Evolutionary conservation across 2,797 vertebrate genomes (phyloP).

Genomic region (Trematomus bernacchii): DNA sequence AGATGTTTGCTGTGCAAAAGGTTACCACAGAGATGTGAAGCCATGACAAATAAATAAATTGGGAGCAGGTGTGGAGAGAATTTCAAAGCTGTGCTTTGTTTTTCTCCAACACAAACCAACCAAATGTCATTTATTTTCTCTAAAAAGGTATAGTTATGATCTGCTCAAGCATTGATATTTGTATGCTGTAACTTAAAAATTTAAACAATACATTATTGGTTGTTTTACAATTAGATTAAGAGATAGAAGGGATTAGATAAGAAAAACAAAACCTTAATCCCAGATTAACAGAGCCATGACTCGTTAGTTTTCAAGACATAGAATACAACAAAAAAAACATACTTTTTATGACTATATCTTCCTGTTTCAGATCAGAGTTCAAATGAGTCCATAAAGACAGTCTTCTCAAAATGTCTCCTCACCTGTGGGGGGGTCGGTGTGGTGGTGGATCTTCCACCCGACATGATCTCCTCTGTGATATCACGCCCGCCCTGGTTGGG

Average conservation of each 20-base stretch:
- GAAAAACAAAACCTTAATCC: not conserved
- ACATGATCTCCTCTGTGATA: constrained; percentile 99
- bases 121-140: no score
- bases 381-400: not conserved
- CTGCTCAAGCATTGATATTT: not conserved
- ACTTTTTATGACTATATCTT: not conserved
- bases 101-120: no score
- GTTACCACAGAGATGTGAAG: not conserved
- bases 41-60: constrained; percentile 3
- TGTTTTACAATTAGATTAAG: not conserved
- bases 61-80: not conserved
- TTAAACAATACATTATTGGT: not conserved
- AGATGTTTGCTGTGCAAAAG: not conserved
- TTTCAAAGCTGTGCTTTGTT: constrained; percentile 3
- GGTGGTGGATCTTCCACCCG: constrained; percentile 93
- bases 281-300: not conserved
- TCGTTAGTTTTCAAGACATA: not conserved
- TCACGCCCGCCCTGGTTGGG: constrained; percentile 98
- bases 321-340: not conserved
- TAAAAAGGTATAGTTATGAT: not conserved
- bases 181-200: not conserved
- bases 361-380: not conserved
- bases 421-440: constrained; percentile 98
- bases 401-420: constrained; percentile 35
- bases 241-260: not conserved